Percentiles rank a stretch among this genome's conserved stretches.
phyloP scores from a whole-genome alignment of 2,888 invertebrate species.

The Corythucha ciliata region DNA sequence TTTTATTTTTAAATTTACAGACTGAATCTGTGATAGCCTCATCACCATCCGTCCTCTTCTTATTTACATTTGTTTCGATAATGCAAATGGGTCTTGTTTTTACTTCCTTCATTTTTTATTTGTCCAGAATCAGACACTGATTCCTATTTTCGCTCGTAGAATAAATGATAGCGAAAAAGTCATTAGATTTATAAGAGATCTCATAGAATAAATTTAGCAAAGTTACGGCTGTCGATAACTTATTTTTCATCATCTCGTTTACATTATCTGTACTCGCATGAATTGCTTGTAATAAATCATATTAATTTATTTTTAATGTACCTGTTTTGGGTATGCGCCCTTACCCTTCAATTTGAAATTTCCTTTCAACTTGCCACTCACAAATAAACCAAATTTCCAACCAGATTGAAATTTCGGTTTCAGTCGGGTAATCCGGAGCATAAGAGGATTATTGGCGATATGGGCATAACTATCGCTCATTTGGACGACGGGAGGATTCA shows the following conservation, averaged over 20 bases:
- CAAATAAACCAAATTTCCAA: too few relatives aligned
- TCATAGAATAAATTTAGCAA: too few relatives aligned
- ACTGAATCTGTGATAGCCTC: conserved; percentile 24
- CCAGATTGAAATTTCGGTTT: conserved; percentile 38
- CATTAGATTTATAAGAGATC: background rate
- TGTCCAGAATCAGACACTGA: conserved; percentile 18
- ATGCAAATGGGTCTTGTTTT: conserved; percentile 23
- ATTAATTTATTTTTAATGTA: too few relatives aligned
- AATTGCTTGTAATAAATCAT: too few relatives aligned
- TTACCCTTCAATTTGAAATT: too few relatives aligned
- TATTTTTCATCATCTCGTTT: too few relatives aligned
- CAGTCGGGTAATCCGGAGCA: conserved; percentile 79
- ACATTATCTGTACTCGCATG: too few relatives aligned
- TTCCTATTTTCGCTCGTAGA: background rate
- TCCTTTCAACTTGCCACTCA: too few relatives aligned
- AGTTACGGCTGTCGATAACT: too few relatives aligned
- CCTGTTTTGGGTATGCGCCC: too few relatives aligned
- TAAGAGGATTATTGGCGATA: conserved; percentile 72
- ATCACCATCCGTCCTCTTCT: conserved; percentile 25
- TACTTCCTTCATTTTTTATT: conserved; percentile 22
- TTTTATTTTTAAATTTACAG: conserved; percentile 25
- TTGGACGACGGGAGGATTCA: conserved; percentile 85
- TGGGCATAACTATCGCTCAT: conserved; percentile 89
- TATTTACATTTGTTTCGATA: conserved; percentile 20
- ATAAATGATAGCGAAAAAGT: background rate